These are phyloP conservation scores for Subacronicta megacephala DNA, from an alignment of 2,888 invertebrate genomes.

Conservation along the genomic window DNA sequence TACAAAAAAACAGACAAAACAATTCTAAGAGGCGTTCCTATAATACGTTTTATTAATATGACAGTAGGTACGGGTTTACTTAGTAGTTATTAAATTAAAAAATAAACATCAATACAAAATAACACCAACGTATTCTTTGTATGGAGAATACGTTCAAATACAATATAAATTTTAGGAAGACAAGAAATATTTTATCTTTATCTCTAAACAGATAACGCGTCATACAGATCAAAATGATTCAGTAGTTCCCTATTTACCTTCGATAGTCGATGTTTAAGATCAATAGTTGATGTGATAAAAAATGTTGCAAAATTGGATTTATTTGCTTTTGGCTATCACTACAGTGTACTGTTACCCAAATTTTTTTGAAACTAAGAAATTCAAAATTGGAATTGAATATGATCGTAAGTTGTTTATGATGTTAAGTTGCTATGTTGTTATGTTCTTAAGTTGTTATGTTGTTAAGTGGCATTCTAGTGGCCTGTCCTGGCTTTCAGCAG, in stretches of 20 bases:
- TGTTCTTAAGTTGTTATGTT: too few relatives aligned
- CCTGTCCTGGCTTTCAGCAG: too few relatives aligned
- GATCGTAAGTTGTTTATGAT: conserved; percentile 72
- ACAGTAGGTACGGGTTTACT: too few relatives aligned
- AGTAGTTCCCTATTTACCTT: conserved; percentile 44
- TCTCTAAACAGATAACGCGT: conserved; percentile 36
- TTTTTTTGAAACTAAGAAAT: conserved; percentile 70
- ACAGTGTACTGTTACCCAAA: conserved; percentile 61
- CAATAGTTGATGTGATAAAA: conserved; percentile 2
- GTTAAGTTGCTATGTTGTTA: too few relatives aligned
- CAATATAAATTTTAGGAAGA: conserved; percentile 40
- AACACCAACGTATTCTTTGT: not conserved
- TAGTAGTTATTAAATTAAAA: too few relatives aligned
- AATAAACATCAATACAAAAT: too few relatives aligned
- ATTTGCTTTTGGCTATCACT: conserved; percentile 47
- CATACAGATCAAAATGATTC: conserved; percentile 38
- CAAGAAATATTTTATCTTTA: conserved; percentile 32
- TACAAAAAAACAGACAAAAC: too few relatives aligned
- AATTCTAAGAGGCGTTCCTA: too few relatives aligned
- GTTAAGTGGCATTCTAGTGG: too few relatives aligned
- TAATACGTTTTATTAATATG: too few relatives aligned
- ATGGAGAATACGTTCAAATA: conserved; percentile 4
- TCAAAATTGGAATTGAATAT: conserved; percentile 83
- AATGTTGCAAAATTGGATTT: conserved; percentile 56
- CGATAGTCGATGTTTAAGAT: conserved; percentile 2